Base-by-base conservation (phyloP, 37 sponge, comb jelly and placozoan genomes). In the Mnemiopsis leidyi region DNA sequence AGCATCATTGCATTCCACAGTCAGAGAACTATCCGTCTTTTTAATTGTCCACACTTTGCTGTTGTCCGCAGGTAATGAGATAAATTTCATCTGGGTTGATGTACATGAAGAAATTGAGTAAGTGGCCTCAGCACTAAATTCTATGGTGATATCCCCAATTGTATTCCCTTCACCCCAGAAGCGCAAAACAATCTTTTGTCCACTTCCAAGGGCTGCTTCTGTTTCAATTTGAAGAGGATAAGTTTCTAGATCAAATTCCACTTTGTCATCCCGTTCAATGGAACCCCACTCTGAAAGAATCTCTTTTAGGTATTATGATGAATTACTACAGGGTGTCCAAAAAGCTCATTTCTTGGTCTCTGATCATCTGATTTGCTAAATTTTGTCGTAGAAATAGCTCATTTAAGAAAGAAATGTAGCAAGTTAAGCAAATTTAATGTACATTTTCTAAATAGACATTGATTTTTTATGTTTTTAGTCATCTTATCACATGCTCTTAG, bases 1-100 rank as follows among this genome's bases (percentile, higher is more conserved):
- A 23, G n/a, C 73, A 69, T 69, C 73, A 69, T 69, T 69, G 73
- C 73, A 69, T 69, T 69, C 73, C 24, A 69, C 2, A 3, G 73
- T 69, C 73, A 69, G 21, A 5, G 29, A 69, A 28, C 21, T 69
- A 3, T 69, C 73, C 29, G 9, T 28, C 73, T 69, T 69, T 69
- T 25, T 69, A 3, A 69, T 69, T 2, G 73, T 69, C 73, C 73
- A 69, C 23, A 69, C 1, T 69, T 25, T 69, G n/a, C 2, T 69
- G 2, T 28, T 20, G 3, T 69, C 29, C 24, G 9, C 24, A 28
- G 73, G 73, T 28, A 69, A 21, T 28, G 73, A 21, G 29, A 5
- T 69, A 3, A 21, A 21, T 25, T 69, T 21, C 24, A 69, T 69
- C 3, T 25, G 24, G 3, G 3, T 25, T 69, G 24, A 16, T 3